These are phyloP conservation scores for Pollenia amentaria DNA, from an alignment of 2,888 invertebrate species.

Conservation along the genomic window DNA sequence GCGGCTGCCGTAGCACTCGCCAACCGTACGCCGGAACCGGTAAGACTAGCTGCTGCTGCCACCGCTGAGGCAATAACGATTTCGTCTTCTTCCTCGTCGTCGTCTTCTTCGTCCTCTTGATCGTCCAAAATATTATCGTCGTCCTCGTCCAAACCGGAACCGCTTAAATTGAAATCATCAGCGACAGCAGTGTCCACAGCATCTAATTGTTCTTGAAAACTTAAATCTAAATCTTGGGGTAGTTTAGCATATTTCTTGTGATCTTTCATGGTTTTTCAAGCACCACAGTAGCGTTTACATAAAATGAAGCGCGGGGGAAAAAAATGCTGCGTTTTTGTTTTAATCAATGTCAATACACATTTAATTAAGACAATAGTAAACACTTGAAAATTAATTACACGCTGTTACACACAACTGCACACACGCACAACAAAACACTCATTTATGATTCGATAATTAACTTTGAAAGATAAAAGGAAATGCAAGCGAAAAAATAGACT, in stretches of 20 bases:
- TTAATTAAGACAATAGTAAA: neutral
- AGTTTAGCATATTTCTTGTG: slow-evolving; percentile 84
- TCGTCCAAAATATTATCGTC: slow-evolving; percentile 75
- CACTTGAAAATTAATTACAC: slow-evolving; percentile 26
- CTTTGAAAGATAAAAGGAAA: neutral
- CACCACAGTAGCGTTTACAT: slow-evolving; percentile 13
- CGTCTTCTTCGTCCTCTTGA: slow-evolving; percentile 76
- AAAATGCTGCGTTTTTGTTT: neutral
- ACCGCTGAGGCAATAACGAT: slow-evolving; percentile 79
- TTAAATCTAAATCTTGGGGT: slow-evolving; percentile 84
- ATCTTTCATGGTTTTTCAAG: slow-evolving; percentile 80
- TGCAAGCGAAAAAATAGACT: neutral
- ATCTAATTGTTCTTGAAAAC: slow-evolving; percentile 82
- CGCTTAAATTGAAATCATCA: slow-evolving; percentile 76
- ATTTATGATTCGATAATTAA: neutral
- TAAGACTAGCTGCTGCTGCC: slow-evolving; percentile 73
- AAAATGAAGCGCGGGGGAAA: neutral
- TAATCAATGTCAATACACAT: neutral
- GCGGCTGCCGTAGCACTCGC: slow-evolving; percentile 71
- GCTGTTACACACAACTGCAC: neutral
- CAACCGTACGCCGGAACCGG: slow-evolving; percentile 75
- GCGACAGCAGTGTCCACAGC: slow-evolving; percentile 78
- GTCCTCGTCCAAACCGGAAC: slow-evolving; percentile 77
- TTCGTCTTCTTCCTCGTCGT: slow-evolving; percentile 82
- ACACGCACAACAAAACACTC: neutral